Percentiles rank a stretch among this genome's conserved stretches.
These are phyloP conservation scores for Junonia oenone DNA, from an alignment of 2,888 invertebrate species.

Conservation along the genomic window DNA sequence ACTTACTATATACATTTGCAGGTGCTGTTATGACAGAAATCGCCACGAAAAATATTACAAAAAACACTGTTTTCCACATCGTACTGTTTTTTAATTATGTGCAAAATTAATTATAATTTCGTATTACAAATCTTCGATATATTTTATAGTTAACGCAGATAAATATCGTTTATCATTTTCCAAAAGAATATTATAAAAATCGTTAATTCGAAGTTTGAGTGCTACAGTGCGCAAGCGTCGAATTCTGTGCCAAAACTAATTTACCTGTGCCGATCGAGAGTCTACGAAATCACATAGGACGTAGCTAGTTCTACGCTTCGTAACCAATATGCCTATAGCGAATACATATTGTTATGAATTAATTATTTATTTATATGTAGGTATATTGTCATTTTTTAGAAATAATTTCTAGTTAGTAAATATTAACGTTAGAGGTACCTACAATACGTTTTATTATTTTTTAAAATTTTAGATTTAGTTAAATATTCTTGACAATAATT, in stretches of 20 bases:
- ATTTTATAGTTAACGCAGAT: background rate
- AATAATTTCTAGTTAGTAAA: no score
- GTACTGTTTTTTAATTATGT: background rate
- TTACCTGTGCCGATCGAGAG: constrained; percentile 6
- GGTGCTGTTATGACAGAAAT: constrained; percentile 35
- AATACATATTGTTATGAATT: background rate
- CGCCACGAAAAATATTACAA: constrained; percentile 28
- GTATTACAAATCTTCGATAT: background rate
- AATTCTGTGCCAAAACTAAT: constrained; percentile 20
- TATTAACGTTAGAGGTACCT: no score
- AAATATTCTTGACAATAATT: no score
- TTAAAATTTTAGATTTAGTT: no score
- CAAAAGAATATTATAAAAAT: background rate
- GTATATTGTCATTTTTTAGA: background rate
- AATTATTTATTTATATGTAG: background rate
- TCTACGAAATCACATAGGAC: constrained; percentile 17
- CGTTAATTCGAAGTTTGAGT: background rate
- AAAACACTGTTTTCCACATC: constrained; percentile 35
- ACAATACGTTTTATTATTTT: no score
- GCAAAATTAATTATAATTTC: background rate
- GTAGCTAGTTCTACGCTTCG: constrained; percentile 20
- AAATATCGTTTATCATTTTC: background rate
- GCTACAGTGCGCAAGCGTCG: constrained; percentile 15
- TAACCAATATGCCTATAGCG: background rate
- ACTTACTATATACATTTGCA: constrained; percentile 46